Conservation (phyloP, 1,140 invertebrate genomes). For the Zaprionus kolodkinae region DNA sequence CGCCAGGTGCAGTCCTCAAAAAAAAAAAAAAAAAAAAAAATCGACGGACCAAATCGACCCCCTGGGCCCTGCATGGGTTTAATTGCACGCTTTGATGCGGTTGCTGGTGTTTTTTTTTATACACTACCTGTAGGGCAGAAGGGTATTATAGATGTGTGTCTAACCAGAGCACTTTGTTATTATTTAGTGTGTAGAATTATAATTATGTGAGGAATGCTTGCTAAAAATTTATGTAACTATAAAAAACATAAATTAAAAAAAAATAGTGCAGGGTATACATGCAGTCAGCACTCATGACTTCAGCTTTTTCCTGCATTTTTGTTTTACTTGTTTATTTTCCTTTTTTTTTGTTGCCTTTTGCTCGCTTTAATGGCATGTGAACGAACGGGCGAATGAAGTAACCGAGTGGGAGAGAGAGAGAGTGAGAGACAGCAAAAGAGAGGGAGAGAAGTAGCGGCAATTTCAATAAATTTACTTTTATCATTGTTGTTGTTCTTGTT, state of each 20-base stretch:
- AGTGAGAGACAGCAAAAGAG: not conserved
- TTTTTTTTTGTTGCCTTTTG: no score
- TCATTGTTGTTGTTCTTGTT: constrained; percentile 23
- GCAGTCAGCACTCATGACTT: no score
- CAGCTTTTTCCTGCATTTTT: not conserved
- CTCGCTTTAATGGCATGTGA: constrained; percentile 60
- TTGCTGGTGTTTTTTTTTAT: not conserved
- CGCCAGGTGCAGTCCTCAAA: no score
- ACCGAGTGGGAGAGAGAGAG: constrained; percentile 23
- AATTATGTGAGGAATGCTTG: no score
- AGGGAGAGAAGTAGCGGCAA: constrained; percentile 13
- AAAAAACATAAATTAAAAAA: no score
- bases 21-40: constrained; percentile 1
- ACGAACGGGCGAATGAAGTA: constrained; percentile 16
- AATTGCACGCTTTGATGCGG: constrained; percentile 60
- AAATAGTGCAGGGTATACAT: no score
- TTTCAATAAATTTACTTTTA: constrained; percentile 56
- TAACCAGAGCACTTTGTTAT: no score
- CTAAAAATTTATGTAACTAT: no score
- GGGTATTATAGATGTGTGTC: no score
- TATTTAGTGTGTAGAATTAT: no score
- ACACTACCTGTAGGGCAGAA: no score
- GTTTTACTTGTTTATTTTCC: constrained; percentile 50
- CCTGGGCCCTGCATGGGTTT: constrained; percentile 60
- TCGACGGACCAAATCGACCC: constrained; percentile 55